Percentiles rank a stretch among this genome's conserved stretches.
Evolutionary conservation across 2,113 vertebrate genomes (phyloP).

Genomic region (Lampris incognitus): DNA sequence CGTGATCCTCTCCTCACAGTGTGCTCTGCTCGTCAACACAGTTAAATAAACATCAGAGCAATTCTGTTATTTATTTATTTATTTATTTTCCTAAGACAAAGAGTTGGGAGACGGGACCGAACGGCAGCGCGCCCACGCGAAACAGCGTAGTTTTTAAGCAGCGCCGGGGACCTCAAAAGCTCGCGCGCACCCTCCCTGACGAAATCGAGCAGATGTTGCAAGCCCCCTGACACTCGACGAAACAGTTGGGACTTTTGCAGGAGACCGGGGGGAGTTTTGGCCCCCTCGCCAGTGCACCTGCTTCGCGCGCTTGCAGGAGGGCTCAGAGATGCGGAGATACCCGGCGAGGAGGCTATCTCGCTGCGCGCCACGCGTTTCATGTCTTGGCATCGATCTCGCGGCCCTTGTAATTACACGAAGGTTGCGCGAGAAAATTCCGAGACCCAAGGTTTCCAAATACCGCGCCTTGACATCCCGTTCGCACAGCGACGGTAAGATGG

Average conservation of each 20-base stretch:
- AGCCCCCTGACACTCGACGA: slow-evolving; percentile 56
- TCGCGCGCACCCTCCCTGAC: slow-evolving; percentile 33
- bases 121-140: background rate
- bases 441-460: too few relatives aligned
- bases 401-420: too few relatives aligned
- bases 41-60: too few relatives aligned
- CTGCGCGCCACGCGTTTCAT: background rate
- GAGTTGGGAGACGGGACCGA: slow-evolving; percentile 1
- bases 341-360: slow-evolving; percentile 23
- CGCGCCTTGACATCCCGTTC: too few relatives aligned
- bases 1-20: too few relatives aligned
- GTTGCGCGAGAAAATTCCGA: too few relatives aligned
- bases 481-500: too few relatives aligned
- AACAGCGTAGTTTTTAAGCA: background rate
- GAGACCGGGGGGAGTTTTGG: slow-evolving; percentile 28
- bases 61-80: too few relatives aligned
- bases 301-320: slow-evolving; percentile 15
- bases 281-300: slow-evolving; percentile 52
- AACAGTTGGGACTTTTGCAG: slow-evolving; percentile 61
- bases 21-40: too few relatives aligned
- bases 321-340: slow-evolving; percentile 45
- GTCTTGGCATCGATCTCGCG: too few relatives aligned
- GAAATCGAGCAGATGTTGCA: slow-evolving; percentile 64
- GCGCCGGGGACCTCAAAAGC: slow-evolving; percentile 46
- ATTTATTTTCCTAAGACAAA: background rate